Conservation (phyloP, 1,140 invertebrate genomes). For the Pogonomyrmex californicus region DNA sequence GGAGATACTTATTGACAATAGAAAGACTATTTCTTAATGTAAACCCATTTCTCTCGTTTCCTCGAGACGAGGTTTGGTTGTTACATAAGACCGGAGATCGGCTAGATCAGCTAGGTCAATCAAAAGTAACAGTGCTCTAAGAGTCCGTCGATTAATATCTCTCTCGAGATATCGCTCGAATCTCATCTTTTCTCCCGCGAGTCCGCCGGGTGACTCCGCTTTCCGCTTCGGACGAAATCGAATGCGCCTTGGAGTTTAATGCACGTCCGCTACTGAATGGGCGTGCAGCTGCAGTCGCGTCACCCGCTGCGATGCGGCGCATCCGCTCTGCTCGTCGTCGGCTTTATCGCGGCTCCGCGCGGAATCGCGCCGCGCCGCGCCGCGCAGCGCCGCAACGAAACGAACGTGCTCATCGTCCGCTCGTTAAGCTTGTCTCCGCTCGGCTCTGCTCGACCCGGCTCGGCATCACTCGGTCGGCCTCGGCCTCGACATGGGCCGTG, state of each 20-base stretch:
- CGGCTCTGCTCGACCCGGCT: slow-evolving; percentile 52
- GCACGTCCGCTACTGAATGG: slow-evolving; percentile 55
- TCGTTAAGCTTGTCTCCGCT: slow-evolving; percentile 45
- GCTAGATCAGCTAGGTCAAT: too few relatives aligned
- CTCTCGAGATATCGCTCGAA: too few relatives aligned
- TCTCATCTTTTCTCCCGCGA: not conserved
- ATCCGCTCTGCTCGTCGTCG: slow-evolving; percentile 66
- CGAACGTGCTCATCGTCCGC: slow-evolving; percentile 16
- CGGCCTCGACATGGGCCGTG: slow-evolving; percentile 40
- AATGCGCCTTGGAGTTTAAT: slow-evolving; percentile 34
- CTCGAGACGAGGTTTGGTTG: too few relatives aligned
- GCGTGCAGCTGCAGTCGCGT: slow-evolving; percentile 53
- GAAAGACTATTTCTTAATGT: not conserved
- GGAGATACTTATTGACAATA: not conserved
- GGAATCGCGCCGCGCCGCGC: not conserved
- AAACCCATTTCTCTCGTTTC: too few relatives aligned
- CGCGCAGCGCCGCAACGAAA: slow-evolving; percentile 6
- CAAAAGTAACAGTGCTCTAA: not conserved
- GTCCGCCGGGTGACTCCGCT: not conserved
- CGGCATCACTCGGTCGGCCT: slow-evolving; percentile 49
- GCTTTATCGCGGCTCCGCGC: slow-evolving; percentile 62
- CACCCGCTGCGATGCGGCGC: slow-evolving; percentile 55
- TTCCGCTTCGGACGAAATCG: not conserved
- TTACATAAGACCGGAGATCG: too few relatives aligned
- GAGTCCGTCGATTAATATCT: not conserved